phyloP scores from a whole-genome alignment of 2,888 invertebrate genomes.

The Eupithecia centaureata region DNA sequence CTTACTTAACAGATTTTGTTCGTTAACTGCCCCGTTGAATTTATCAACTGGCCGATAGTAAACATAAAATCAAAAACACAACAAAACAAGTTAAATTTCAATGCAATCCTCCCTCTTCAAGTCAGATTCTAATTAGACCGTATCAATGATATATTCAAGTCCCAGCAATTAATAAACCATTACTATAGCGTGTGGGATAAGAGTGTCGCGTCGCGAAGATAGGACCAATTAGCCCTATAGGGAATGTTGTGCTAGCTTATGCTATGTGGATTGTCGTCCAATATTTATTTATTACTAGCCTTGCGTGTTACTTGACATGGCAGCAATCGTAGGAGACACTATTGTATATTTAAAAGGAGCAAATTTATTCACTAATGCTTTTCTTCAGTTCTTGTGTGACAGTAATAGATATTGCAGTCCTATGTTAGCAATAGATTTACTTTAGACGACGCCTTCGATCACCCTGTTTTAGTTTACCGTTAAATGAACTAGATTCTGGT shows the following conservation, averaged over 20 bases:
- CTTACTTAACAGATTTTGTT: too few relatives aligned
- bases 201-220: slow-evolving; percentile 29
- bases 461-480: too few relatives aligned
- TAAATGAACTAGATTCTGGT: too few relatives aligned
- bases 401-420: not conserved
- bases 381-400: not conserved
- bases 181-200: slow-evolving; percentile 29
- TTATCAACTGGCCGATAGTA: not conserved
- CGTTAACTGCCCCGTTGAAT: too few relatives aligned
- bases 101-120: not conserved
- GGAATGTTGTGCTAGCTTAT: slow-evolving; percentile 30
- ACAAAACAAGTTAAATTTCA: not conserved
- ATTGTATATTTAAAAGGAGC: slow-evolving; percentile 1
- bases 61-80: not conserved
- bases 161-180: slow-evolving; percentile 34
- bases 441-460: not conserved
- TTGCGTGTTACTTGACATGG: slow-evolving; percentile 16
- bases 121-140: not conserved
- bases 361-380: not conserved
- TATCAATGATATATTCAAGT: slow-evolving; percentile 27
- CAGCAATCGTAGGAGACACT: slow-evolving; percentile 1
- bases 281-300: too few relatives aligned
- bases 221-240: slow-evolving; percentile 37
- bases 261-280: too few relatives aligned
- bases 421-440: not conserved